A percentile compares a stretch with the other conserved stretches of the same genome.
Conservation (phyloP, 2,113 vertebrate genomes). For the Ammodramus savannarum region DNA sequence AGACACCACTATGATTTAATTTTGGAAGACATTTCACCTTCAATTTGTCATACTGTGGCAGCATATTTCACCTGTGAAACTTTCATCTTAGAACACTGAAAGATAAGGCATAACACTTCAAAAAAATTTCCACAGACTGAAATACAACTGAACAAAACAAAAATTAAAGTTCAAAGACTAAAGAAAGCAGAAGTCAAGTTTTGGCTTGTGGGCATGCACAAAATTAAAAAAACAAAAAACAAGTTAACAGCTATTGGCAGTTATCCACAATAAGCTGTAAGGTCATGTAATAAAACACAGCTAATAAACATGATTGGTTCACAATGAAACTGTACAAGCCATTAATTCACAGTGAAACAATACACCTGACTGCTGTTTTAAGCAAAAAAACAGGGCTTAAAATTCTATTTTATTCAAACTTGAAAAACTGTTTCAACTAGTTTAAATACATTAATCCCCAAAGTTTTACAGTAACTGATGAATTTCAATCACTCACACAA, state of each 20-base stretch:
- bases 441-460: conserved; percentile 55
- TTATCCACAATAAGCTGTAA: not conserved
- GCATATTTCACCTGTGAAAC: not conserved
- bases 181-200: not conserved
- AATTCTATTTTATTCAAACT: conserved; percentile 18
- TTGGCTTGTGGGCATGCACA: not conserved
- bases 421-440: conserved; percentile 32
- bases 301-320: not conserved
- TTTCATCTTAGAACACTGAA: not conserved
- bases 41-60: not conserved
- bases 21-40: conserved; percentile 30
- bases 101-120: not conserved
- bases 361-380: not conserved
- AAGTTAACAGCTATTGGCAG: not conserved
- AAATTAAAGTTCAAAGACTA: not conserved
- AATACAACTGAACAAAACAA: not conserved
- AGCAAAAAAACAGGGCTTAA: not conserved
- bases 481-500: conserved; percentile 30
- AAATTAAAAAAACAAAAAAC: not conserved
- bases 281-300: not conserved
- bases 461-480: conserved; percentile 53
- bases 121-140: not conserved
- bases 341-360: conserved; percentile 28
- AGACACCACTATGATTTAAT: not conserved
- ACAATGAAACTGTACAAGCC: conserved; percentile 16